Evolutionary conservation across 2,113 vertebrate genomes (phyloP), one percentile per base, ranked within the genome.

Genomic region (Misgurnus mizolepis): DNA sequence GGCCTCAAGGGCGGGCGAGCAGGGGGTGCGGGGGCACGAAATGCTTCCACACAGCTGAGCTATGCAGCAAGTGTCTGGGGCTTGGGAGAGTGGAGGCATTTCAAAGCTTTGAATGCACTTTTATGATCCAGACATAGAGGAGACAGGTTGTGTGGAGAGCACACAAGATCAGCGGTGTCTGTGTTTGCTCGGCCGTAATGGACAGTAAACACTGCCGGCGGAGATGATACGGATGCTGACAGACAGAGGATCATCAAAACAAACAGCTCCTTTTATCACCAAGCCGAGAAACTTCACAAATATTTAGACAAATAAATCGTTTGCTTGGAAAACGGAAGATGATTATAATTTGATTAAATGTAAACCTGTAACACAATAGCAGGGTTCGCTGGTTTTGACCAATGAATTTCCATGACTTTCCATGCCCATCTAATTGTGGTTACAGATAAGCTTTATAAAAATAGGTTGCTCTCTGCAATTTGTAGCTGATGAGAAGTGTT

Each of bases 41-140:
- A 22, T 77, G 85, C 88, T 89, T 86, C 50, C 53, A 86, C 87
- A 88, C 82, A 87, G 88, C 84, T 67, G 49, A 86, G 87, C 82
- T 88, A 87, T 88, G 87, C 43, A 45, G 82, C 80, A 43, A 67
- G 62, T 56, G 65, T 62, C 47, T 18, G 55, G 40, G 58, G 73
- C 60, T 76, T 65, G 68, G 70, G 6, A n/a, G 81, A 83, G 78
- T 76, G 39, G 79, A 77, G 80, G 85, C 82, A 80, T 83, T 85
- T 86, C 9, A 58, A 67, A 83, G 84, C 83, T 82, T 67, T 65
- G 22, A 81, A 83, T 9, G 53, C 82, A 67, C 81, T 49, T 17
- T 77, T 66, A 77, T 77, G 61, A 77, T 66, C 75, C 68, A 65
- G 58, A 77, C 80, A 62, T 22, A 4, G 58, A 61, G 18, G 68